Evolutionary conservation across 2,113 vertebrate genomes (phyloP).

Genomic region (Gallinago jamesoni): DNA sequence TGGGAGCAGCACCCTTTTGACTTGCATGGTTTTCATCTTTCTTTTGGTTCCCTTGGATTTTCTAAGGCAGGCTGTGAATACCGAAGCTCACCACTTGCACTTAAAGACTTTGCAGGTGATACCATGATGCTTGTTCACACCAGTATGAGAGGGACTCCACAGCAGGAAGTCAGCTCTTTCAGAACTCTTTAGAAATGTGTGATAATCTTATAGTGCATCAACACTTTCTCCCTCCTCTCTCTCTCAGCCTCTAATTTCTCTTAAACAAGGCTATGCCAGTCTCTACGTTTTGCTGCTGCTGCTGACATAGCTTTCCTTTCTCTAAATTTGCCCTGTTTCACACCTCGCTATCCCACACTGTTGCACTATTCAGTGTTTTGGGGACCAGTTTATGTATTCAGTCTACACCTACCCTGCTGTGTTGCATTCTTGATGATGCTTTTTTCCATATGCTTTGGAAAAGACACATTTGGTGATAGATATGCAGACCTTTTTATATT

Average conservation of each 20-base stretch:
- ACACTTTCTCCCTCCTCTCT: conserved; percentile 62
- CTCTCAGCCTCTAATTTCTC: conserved; percentile 52
- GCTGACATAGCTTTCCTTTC: background rate
- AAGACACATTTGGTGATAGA: conserved; percentile 9
- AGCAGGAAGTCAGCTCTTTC: conserved; percentile 59
- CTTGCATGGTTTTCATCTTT: conserved; percentile 53
- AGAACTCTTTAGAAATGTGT: conserved; percentile 60
- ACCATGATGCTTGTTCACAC: conserved; percentile 54
- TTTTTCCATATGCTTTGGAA: conserved; percentile 10
- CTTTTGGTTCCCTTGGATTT: conserved; percentile 54
- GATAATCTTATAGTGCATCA: conserved; percentile 46
- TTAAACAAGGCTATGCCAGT: conserved; percentile 24
- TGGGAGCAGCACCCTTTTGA: conserved; percentile 40
- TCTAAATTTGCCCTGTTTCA: conserved; percentile 45
- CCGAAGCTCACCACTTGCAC: conserved; percentile 55
- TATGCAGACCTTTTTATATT: background rate
- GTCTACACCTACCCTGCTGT: conserved; percentile 10
- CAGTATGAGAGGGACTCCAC: conserved; percentile 31
- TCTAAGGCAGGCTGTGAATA: conserved; percentile 58
- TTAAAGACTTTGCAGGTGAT: conserved; percentile 59
- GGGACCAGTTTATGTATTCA: conserved; percentile 7
- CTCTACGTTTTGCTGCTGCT: background rate
- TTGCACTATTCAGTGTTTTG: background rate
- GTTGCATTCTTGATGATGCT: background rate
- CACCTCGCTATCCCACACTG: background rate